Percentiles rank a stretch among this genome's conserved stretches.
Evolutionary conservation across 1,140 invertebrate genomes (phyloP).

Genomic region (Ceratoteleas bidentatus): DNA sequence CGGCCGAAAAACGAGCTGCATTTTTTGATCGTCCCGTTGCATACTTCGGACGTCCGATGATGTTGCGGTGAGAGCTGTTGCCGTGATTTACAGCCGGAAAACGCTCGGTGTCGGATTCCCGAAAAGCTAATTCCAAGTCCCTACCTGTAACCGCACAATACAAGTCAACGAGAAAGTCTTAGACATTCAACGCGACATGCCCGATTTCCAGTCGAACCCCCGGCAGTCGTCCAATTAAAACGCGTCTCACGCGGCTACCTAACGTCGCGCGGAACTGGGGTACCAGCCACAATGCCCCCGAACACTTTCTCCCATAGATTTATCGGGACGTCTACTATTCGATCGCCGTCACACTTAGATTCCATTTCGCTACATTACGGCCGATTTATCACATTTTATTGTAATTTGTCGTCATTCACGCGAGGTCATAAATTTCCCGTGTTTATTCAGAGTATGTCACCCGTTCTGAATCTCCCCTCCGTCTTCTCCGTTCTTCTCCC

Average conservation of each 20-base stretch:
- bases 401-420: slow-evolving; percentile 66
- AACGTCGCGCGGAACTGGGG: slow-evolving; percentile 13
- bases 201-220: too few relatives aligned
- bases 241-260: background rate
- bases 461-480: too few relatives aligned
- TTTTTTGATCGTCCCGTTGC: slow-evolving; percentile 30
- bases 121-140: slow-evolving; percentile 32
- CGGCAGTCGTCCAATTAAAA: too few relatives aligned
- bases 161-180: background rate
- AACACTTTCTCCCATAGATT: slow-evolving; percentile 64
- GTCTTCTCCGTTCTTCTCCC: too few relatives aligned
- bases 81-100: slow-evolving; percentile 50
- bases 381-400: slow-evolving; percentile 65
- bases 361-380: slow-evolving; percentile 61
- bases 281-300: slow-evolving; percentile 53
- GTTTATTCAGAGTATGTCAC: slow-evolving; percentile 29
- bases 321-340: slow-evolving; percentile 63
- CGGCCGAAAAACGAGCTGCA: slow-evolving; percentile 44
- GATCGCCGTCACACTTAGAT: slow-evolving; percentile 60
- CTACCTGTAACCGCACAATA: slow-evolving; percentile 47
- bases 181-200: too few relatives aligned
- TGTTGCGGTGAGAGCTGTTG: slow-evolving; percentile 49
- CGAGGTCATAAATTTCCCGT: slow-evolving; percentile 57
- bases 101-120: slow-evolving; percentile 29
- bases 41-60: slow-evolving; percentile 47